These are phyloP conservation scores for Aphelenchoides besseyi DNA, from an alignment of 1,140 invertebrate genomes.

Conservation along the genomic window DNA sequence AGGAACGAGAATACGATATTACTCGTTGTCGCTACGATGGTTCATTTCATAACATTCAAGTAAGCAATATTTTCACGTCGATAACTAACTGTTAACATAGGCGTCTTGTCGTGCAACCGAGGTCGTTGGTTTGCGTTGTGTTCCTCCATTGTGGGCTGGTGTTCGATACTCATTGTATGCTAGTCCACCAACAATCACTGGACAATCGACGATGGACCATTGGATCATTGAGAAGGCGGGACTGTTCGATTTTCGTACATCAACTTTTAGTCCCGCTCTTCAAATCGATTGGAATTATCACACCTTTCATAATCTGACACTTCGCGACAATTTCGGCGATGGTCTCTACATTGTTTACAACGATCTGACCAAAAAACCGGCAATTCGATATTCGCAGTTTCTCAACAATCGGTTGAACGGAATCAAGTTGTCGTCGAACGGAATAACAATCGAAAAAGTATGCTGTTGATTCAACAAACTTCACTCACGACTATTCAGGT, in stretches of 20 bases:
- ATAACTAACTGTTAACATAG: background rate
- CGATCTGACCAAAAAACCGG: conserved; percentile 71
- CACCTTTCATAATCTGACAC: conserved; percentile 64
- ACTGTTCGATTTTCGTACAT: conserved; percentile 84
- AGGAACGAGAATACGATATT: conserved; percentile 84
- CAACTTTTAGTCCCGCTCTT: conserved; percentile 77
- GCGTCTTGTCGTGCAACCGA: conserved; percentile 52
- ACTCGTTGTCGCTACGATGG: conserved; percentile 77
- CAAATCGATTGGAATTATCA: conserved; percentile 93
- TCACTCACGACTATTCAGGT: conserved; percentile 63
- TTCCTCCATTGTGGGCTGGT: conserved; percentile 85
- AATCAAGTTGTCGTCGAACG: conserved; percentile 80
- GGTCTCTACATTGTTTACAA: conserved; percentile 83
- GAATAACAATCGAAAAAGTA: conserved; percentile 73
- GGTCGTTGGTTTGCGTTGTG: conserved; percentile 69
- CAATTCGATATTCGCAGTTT: conserved; percentile 41
- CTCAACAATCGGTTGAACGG: conserved; percentile 78
- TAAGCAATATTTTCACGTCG: background rate
- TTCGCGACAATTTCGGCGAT: conserved; percentile 62
- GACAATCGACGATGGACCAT: conserved; percentile 78
- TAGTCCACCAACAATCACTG: conserved; percentile 77
- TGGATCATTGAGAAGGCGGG: conserved; percentile 86
- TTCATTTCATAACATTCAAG: conserved; percentile 65
- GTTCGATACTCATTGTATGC: conserved; percentile 81
- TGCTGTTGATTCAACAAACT: conserved; percentile 34